A percentile compares a stretch with the other conserved stretches of the same genome.
phyloP scores from a whole-genome alignment of 2,113 vertebrate genomes.

The Silurus asotus region DNA sequence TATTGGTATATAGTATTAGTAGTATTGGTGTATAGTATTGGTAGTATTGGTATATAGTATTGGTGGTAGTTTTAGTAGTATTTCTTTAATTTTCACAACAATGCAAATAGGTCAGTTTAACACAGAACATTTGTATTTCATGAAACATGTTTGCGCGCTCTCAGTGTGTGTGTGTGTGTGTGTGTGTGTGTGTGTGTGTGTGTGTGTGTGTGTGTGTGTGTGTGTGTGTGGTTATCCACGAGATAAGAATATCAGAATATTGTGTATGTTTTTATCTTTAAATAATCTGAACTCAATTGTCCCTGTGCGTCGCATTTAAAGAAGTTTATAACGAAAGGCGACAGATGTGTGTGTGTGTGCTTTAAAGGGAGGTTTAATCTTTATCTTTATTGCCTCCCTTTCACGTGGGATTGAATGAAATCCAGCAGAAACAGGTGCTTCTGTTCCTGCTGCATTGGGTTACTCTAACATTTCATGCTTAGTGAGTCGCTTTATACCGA shows the following conservation, averaged over 20 bases:
- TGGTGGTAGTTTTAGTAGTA: too few species aligned
- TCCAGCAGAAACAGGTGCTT: conserved; percentile 62
- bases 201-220: too few species aligned
- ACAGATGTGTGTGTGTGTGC: conserved; percentile 44
- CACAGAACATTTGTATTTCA: neutral
- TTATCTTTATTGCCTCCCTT: conserved; percentile 54
- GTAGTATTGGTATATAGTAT: too few species aligned
- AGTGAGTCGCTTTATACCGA: conserved; percentile 41
- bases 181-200: too few species aligned
- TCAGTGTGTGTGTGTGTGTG: neutral
- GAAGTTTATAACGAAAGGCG: conserved; percentile 33
- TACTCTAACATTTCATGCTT: conserved; percentile 56
- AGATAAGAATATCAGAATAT: neutral
- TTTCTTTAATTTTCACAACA: neutral
- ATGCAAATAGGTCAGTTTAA: too few species aligned
- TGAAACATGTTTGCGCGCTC: neutral
- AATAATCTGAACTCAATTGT: neutral
- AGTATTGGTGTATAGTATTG: too few species aligned
- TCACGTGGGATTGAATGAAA: conserved; percentile 49
- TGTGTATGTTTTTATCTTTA: neutral
- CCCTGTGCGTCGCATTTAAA: conserved; percentile 31
- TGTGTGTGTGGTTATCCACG: neutral
- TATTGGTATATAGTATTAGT: too few species aligned
- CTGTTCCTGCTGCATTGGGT: conserved; percentile 48
- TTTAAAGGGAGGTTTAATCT: conserved; percentile 44